These are phyloP conservation scores for Drosophila tripunctata DNA, from an alignment of 2,888 invertebrate genomes.

Conservation along the genomic window DNA sequence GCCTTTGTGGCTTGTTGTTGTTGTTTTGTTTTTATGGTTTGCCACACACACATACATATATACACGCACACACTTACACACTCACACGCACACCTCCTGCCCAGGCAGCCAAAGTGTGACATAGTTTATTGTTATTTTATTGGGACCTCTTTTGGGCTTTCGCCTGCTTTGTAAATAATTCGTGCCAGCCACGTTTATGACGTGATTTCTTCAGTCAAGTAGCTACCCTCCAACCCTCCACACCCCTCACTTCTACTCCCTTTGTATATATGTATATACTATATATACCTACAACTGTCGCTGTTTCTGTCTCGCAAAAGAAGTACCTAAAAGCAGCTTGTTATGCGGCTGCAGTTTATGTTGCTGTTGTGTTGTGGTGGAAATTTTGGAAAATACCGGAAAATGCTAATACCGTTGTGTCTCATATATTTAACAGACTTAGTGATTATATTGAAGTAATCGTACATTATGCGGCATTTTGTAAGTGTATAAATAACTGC, in stretches of 20 bases:
- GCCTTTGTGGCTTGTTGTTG: constrained; percentile 51
- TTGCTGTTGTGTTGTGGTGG: not conserved
- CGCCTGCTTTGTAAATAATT: constrained; percentile 79
- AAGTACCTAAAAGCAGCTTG: too few species aligned
- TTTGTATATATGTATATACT: constrained; percentile 4
- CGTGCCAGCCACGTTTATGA: constrained; percentile 77
- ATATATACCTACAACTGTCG: constrained; percentile 10
- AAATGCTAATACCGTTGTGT: constrained; percentile 21
- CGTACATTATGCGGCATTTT: not conserved
- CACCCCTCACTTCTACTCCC: not conserved
- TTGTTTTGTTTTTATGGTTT: constrained; percentile 71
- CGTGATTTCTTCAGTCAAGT: constrained; percentile 70
- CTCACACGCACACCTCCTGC: constrained; percentile 15
- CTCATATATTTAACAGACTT: not conserved
- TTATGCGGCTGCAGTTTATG: constrained; percentile 24
- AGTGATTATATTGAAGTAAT: constrained; percentile 11
- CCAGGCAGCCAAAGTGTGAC: constrained; percentile 60
- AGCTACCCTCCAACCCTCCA: not conserved
- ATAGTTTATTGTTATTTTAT: constrained; percentile 80
- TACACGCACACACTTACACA: constrained; percentile 14
- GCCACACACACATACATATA: constrained; percentile 22
- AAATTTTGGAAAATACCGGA: constrained; percentile 16
- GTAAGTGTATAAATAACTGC: constrained; percentile 8
- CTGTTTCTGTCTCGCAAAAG: constrained; percentile 22
- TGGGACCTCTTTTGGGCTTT: constrained; percentile 77